Evolutionary conservation across 2,797 vertebrate genomes (phyloP), one percentile per base, ranked within the genome.

Genomic region (Hipposideros larvatus): DNA sequence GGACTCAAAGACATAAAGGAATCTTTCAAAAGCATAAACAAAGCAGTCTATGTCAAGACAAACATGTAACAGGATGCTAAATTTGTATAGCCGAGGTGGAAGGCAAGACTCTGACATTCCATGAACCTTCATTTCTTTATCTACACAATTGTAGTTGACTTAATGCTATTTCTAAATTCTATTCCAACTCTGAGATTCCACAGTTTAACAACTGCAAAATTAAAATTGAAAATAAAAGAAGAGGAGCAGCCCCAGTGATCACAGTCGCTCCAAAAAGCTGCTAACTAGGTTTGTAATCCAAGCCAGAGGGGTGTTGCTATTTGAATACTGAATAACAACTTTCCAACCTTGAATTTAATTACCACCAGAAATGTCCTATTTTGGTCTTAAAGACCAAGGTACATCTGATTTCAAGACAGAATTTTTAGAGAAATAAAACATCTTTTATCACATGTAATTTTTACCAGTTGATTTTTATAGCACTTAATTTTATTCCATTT

Each of bases 401-500:
- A 8, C 53, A 51, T 96, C 70, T 89, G 48, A 68, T 95, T 86
- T 95, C 26, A 92, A 37, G 63, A 78, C 26, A 28, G 11, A 63
- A 78, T 84, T 94, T 93, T 90, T 85, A 71, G 63, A 73, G 87
- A 82, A 88, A 92, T 34, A 66, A 46, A 24, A 70, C 41, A 61
- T 53, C 43, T 92, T 86, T 92, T 24, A 90, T 87, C 16, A 43
- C 11, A 7, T 70, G 65, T 75, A 53, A 70, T 84, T 90, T 97
- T 86, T 92, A 55, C 59, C 80, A 48, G 63, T 88, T 96, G 87
- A 85, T 92, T 94, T 97, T 94, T 89, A 92, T 71, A 78, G 84
- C 77, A 65, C 65, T 97, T 95, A 79, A 51, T 92, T 95, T 96
- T 92, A 79, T 74, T 97, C 84, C n/a, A 73, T 84, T 95, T 95